These are phyloP conservation scores for Leucoptera coffeella DNA, from an alignment of 2,888 invertebrate genomes.

Conservation along the genomic window DNA sequence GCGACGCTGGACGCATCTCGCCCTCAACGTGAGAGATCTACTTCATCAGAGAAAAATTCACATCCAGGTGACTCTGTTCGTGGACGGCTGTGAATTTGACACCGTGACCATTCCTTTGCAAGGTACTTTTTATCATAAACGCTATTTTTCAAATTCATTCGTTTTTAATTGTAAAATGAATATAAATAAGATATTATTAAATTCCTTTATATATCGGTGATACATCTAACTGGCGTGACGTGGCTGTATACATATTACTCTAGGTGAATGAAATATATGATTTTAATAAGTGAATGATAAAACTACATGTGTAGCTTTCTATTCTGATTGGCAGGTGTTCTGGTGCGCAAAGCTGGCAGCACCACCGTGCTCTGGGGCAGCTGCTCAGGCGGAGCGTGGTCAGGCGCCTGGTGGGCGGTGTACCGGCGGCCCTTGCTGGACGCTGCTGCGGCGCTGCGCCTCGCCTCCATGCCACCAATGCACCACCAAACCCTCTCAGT, in stretches of 20 bases:
- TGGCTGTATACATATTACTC: too few species aligned
- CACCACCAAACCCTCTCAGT: neutral
- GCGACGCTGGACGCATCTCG: conserved; percentile 48
- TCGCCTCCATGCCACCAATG: too few species aligned
- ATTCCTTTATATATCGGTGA: too few species aligned
- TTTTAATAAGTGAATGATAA: too few species aligned
- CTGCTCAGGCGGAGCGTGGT: conserved; percentile 13
- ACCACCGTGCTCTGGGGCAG: conserved; percentile 51
- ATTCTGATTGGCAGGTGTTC: too few species aligned
- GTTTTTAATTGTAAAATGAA: neutral
- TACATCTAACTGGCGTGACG: too few species aligned
- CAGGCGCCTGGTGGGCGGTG: conserved; percentile 38
- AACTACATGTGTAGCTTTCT: too few species aligned
- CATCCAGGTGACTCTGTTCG: conserved; percentile 51
- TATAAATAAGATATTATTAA: too few species aligned
- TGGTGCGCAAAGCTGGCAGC: conserved; percentile 53
- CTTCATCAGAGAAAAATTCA: conserved; percentile 49
- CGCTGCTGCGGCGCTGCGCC: conserved; percentile 2
- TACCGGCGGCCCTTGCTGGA: conserved; percentile 2
- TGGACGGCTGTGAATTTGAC: conserved; percentile 54
- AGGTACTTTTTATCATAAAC: conserved; percentile 24
- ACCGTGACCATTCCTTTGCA: conserved; percentile 51
- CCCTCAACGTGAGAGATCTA: conserved; percentile 51
- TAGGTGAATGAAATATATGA: too few species aligned
- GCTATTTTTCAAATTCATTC: neutral